Evolutionary conservation across 2,113 vertebrate genomes (phyloP).

Genomic region (Lamprologus tigripictilis): DNA sequence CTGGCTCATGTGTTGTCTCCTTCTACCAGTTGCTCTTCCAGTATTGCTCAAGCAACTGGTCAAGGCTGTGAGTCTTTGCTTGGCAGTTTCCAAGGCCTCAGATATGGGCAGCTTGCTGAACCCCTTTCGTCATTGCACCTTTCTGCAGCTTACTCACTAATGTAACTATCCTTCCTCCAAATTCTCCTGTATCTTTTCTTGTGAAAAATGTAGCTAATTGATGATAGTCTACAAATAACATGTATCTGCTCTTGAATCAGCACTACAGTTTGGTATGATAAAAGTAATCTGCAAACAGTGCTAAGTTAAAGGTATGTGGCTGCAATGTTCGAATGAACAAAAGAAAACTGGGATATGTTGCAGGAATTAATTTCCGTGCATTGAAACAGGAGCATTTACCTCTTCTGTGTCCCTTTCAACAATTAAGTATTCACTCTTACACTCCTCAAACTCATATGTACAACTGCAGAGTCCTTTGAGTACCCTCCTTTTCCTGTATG

Average conservation of each 20-base stretch:
- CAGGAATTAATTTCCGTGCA: not conserved
- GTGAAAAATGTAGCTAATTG: fast-evolving
- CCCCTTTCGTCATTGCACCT: not conserved
- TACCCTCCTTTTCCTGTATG: conserved; percentile 6
- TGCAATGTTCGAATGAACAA: not conserved
- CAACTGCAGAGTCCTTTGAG: not conserved
- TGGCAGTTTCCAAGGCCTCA: not conserved
- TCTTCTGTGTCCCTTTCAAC: not conserved
- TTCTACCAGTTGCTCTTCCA: not conserved
- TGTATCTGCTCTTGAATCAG: not conserved
- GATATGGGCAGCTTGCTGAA: fast-evolving
- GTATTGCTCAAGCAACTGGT: not conserved
- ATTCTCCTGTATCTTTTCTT: not conserved
- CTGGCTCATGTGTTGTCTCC: not conserved
- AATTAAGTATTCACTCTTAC: not conserved
- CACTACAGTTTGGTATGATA: not conserved
- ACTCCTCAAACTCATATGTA: not conserved
- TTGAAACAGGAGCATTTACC: not conserved
- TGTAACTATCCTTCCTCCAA: not conserved
- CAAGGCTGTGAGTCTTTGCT: not conserved
- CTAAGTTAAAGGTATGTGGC: not conserved
- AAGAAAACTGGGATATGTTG: not conserved
- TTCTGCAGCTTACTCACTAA: not conserved
- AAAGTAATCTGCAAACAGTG: not conserved
- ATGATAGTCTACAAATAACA: not conserved